Evolutionary conservation across 2,888 invertebrate genomes (phyloP).

Genomic region (Tipula helvola): DNA sequence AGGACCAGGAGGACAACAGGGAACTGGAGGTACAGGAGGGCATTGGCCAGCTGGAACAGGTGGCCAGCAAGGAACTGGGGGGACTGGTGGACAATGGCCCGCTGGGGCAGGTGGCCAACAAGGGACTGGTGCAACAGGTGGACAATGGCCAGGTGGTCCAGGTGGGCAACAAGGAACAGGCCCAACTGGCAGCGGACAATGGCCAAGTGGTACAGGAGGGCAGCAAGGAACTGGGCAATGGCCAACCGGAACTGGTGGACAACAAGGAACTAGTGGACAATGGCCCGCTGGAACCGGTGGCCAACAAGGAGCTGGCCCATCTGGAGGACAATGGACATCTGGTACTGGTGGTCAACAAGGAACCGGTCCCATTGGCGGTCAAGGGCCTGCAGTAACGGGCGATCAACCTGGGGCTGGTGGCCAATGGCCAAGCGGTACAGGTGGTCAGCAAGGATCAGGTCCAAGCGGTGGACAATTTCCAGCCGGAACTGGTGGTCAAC

Average conservation of each 20-base stretch:
- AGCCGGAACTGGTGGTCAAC: too few relatives aligned
- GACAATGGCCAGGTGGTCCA: background rate
- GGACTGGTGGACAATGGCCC: background rate
- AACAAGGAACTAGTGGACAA: background rate
- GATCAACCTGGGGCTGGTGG: background rate
- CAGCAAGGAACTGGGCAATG: background rate
- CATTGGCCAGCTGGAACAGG: background rate
- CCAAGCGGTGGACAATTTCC: background rate
- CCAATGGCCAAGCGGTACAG: background rate
- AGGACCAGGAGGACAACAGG: background rate
- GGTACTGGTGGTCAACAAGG: background rate
- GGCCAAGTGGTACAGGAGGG: constrained; percentile 16
- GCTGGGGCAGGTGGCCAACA: background rate
- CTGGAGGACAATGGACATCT: background rate
- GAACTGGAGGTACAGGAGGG: background rate
- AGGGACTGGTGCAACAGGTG: background rate
- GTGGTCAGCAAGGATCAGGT: background rate
- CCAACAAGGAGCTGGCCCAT: background rate
- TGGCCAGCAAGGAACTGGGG: background rate
- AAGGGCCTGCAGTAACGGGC: too few relatives aligned
- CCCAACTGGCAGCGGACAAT: constrained; percentile 4
- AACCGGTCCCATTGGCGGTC: background rate
- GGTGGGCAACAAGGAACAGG: background rate
- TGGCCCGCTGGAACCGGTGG: constrained; percentile 12
- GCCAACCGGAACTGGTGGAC: constrained; percentile 11